These are phyloP conservation scores for Platichthys stellatus DNA, from an alignment of 2,113 vertebrate species.

Conservation along the genomic window DNA sequence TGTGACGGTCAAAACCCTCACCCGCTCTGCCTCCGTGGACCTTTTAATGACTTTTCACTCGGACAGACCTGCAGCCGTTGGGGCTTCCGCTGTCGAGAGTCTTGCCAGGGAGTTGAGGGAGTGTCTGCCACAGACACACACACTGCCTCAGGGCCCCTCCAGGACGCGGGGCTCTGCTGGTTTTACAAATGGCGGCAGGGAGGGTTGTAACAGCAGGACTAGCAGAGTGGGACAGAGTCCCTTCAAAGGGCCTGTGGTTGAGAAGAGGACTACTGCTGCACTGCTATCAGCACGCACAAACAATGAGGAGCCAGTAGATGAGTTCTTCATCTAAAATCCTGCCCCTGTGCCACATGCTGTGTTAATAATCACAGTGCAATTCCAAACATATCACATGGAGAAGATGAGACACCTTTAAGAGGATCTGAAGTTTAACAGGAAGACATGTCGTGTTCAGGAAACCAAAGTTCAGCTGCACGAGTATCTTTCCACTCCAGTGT, in stretches of 20 bases:
- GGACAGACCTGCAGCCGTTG: conserved; percentile 59
- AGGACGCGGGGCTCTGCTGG: conserved; percentile 39
- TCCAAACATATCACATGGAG: not conserved
- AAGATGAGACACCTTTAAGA: not conserved
- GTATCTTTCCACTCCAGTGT: not conserved
- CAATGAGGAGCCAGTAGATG: conserved; percentile 61
- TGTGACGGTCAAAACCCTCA: conserved; percentile 13
- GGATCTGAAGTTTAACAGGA: not conserved
- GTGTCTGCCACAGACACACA: conserved; percentile 47
- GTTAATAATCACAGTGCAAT: not conserved
- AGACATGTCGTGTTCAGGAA: not conserved
- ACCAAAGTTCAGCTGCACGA: conserved; percentile 20
- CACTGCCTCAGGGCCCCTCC: not conserved
- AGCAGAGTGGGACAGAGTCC: conserved; percentile 32
- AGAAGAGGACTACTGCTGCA: conserved; percentile 47
- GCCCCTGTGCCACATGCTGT: not conserved
- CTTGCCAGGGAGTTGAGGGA: conserved; percentile 67
- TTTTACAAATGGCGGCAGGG: conserved; percentile 7
- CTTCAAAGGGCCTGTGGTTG: conserved; percentile 8
- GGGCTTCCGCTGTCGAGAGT: conserved; percentile 59
- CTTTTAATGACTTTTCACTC: conserved; percentile 29
- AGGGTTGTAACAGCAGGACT: conserved; percentile 20
- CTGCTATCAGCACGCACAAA: conserved; percentile 19
- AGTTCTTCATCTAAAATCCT: conserved; percentile 82
- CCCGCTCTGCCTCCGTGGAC: conserved; percentile 60